Conservation (phyloP, 2,888 invertebrate genomes). For the Orthosia cruda region DNA sequence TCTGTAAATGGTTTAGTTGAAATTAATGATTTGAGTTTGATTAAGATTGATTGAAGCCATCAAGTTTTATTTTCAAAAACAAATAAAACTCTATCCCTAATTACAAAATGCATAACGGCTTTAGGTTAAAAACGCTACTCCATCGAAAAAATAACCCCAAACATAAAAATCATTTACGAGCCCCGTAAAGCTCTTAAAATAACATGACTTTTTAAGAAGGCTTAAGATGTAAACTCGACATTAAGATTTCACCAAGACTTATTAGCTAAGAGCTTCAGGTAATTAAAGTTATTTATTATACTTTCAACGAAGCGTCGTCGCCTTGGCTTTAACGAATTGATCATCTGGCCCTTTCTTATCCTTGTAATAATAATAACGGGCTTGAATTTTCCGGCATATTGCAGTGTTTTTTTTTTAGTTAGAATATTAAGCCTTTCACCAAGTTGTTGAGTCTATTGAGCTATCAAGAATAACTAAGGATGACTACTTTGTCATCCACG, state of each 20-base stretch:
- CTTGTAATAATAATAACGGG: slow-evolving; percentile 15
- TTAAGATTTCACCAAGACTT: slow-evolving; percentile 68
- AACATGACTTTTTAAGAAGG: slow-evolving; percentile 63
- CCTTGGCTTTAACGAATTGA: slow-evolving; percentile 59
- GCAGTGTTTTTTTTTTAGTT: background rate
- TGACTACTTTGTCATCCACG: no score
- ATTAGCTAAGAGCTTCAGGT: slow-evolving; percentile 69
- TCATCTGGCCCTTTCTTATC: slow-evolving; percentile 45
- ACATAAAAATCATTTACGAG: slow-evolving; percentile 31
- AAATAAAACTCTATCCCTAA: background rate
- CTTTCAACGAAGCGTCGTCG: slow-evolving; percentile 54
- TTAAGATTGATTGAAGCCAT: no score
- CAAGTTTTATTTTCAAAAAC: no score
- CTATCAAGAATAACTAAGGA: no score
- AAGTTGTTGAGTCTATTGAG: no score
- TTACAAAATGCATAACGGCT: fast-evolving
- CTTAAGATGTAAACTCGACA: slow-evolving; percentile 56
- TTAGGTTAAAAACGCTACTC: background rate
- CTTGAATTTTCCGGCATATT: background rate
- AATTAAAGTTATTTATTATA: slow-evolving; percentile 70
- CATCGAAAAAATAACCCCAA: background rate
- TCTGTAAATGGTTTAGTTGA: no score
- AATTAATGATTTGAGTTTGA: no score
- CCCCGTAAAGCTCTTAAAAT: slow-evolving; percentile 45
- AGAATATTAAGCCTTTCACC: background rate